Evolutionary conservation across 2,797 vertebrate genomes (phyloP), one percentile per base, ranked within the genome.

Genomic region (Cyclura pinguis): DNA sequence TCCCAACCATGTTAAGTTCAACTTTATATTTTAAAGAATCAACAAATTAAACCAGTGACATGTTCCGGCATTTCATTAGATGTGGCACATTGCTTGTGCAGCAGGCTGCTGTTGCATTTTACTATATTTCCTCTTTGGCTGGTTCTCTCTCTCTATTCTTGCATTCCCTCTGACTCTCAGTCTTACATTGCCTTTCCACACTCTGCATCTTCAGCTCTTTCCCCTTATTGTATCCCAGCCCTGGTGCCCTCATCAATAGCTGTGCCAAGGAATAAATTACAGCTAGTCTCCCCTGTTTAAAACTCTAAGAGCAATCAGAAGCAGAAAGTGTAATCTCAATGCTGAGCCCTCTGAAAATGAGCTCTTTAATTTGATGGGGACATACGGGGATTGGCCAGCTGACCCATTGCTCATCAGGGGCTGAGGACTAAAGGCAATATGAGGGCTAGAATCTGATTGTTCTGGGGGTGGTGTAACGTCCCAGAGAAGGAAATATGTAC

Each of bases 31-130:
- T 32, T 62, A 67, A 87, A 83, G 87, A 93, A 88, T 27, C 85
- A 92, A 8, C 6, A 47, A 84, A 84, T 78, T 50, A 42, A 4
- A 42, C 82, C 85, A 83, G 67, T 91, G 93, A 89, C 89, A 88
- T 89, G 35, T 57, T 67, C 73, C 89, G 93, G 86, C 86, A 27
- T 91, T 92, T 94, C 87, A 95, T 94, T 94, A 95, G 90, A 91
- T 3, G 38, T 89, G 86, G 88, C 55, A 85, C 90, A 84, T 88
- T 92, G 22, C n/a, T 0, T 57, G 69, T 57, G 80, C 88, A 85
- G 52, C 5, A 7, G 81, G 72, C 92, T 92, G 91, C 90, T 94
- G 91, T 84, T 91, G 59, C 64, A 73, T 91, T 94, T 50, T 77
- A 84, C 82, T 88, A 81, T 85, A 91, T 14, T 64, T 72, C 64